Evolutionary conservation across 2,113 vertebrate species (phyloP), one percentile per base, ranked within the genome.

Genomic region (Pseudorectes ferrugineus): DNA sequence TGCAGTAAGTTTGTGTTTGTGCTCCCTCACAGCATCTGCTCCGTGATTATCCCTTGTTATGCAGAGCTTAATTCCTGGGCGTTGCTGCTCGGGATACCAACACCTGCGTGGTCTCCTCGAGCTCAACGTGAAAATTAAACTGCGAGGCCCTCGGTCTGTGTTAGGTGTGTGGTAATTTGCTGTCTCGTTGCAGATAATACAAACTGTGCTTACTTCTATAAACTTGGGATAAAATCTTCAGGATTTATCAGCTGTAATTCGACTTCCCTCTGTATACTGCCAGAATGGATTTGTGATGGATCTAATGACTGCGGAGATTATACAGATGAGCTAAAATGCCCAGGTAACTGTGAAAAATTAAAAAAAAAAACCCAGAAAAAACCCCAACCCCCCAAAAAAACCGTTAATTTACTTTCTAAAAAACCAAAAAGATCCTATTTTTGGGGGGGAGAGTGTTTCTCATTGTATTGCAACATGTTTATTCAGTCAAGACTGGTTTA

Each of bases 251-350:
- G 98, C 89, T 99, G 99, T 96, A 99, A 99, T 97, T 99, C 98
- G 8, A 99, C 99, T 65, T 99, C 99, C 3, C 98, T 99, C 71
- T 99, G 99, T 96, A 97, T 99, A 97, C 98, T 99, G 96, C 98
- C 98, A 26, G 98, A 98, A 35, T 99, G 99, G 99, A 98, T 99
- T 95, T 99, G 99, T 26, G 99, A 99, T 84, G 99, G 99, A 15
- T 98, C 99, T 84, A 99, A 99, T 55, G 99, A 99, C 97, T 99
- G 99, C 22, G 99, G 99, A 58, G 99, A 99, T 98, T 99, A 99
- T 58, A 98, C 99, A 26, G 99, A 99, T 95, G 99, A 99, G 97
- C 96, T 98, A 65, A 99, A 98, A 97, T 99, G 99, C 91, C 98
- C 99, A 98, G 99, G 99, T 99, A 99, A 99, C 94, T 94, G 70